Evolutionary conservation across 2,888 invertebrate species (phyloP), one percentile per base, ranked within the genome.

Genomic region (Aspidiotus rigidus): DNA sequence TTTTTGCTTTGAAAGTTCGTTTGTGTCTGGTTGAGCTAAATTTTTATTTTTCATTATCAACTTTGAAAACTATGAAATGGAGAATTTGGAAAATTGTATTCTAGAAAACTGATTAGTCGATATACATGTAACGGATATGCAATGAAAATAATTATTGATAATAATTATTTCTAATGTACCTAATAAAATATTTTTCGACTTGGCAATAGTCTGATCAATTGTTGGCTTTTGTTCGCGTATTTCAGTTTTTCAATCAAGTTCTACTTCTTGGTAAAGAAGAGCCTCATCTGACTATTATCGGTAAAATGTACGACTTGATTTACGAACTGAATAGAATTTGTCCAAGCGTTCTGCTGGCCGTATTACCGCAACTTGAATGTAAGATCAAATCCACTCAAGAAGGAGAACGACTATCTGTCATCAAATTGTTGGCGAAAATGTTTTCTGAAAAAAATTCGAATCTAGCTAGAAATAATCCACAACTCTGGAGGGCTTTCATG

Each of bases 281-380:
- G 76, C 88, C 86, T 75, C 85, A 83, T 72, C 82, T 90, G 64
- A 82, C 86, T 73, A 91, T 92, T 75, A 87, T 87, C 76, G 83
- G 83, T 62, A 91, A 92, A 83, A 88, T 97, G 53, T 97, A 94
- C 79, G 95, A 97, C 79, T 83, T 98, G 73, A 94, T 98, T 73
- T 96, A 96, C 78, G 97, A 98, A 80, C 80, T 98, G 74, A 93
- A 97, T 79, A 89, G 90, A 77, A 95, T 96, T 75, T 90, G 93
- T 76, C 90, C 96, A 0, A 85, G 86, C 74, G 86, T 97, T 54
- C 80, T 98, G 69, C 80, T 89, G 57, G 86, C 93, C 7, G 93
- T 96, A 17, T 80, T 97, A 72, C 97, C 97, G 0, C 96, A 97
- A 77, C 80, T 98, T 62, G 97, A 97, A 77, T 95, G 95, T 79